Evolutionary conservation across 2,888 invertebrate genomes (phyloP), one percentile per base, ranked within the genome.

Genomic region (Eupithecia pulchellata): DNA sequence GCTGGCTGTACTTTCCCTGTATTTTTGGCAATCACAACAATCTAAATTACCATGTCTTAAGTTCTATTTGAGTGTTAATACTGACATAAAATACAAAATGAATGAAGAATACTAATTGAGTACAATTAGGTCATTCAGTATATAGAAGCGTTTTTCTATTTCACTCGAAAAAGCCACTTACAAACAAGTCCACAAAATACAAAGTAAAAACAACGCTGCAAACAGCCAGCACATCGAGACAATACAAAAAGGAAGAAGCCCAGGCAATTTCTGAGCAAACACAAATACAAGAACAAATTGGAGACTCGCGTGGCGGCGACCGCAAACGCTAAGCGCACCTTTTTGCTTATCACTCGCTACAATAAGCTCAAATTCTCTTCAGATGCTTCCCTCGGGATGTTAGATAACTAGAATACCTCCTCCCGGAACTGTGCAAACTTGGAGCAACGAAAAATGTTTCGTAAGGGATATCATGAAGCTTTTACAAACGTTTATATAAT

Each of bases 311-410:
- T 67, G 57, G 65, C 47, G 64, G 69, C 64, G 66, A 69, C 72
- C 66, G 66, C 72, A 70, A 71, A 66, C 72, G 70, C 71, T 72
- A 72, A 72, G 68, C 70, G 71, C 69, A 71, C 71, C 75, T 69
- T 74, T 74, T 74, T 74, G 74, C 74, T 74, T 74, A 74, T 74
- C 74, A 69, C 67, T 65, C 64, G 73, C 67, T 69, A 65, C 66
- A 69, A 73, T 73, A 69, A 65, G 64, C 74, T 71, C 74, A 63
- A 74, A 74, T 74, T 74, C 72, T 71, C 65, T 69, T 68, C 65
- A 72, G 69, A 74, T 74, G 64, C 68, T 65, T 69, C 74, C 74
- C 74, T 34, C 30, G 74, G 68, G 74, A 71, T 69, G 65, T 62
- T 57, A 65, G 71, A 74, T 74, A 74, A 67, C 71, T 61, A 69